Conservation (phyloP, 2,113 vertebrate genomes). For the Daboia siamensis region DNA sequence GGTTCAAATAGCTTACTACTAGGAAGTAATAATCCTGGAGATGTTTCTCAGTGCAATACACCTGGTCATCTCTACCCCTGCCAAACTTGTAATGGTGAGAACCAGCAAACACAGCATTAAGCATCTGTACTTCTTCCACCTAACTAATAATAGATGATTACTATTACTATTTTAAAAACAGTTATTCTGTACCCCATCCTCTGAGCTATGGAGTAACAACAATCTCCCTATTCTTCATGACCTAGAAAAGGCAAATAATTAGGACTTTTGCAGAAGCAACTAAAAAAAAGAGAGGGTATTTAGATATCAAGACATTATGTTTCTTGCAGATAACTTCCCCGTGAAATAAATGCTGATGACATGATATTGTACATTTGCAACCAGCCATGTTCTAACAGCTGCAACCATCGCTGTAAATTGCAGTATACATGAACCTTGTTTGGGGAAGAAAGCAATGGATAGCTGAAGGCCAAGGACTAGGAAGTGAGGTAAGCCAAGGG, state of each 20-base stretch:
- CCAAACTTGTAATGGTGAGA: not conserved
- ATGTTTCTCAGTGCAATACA: not conserved
- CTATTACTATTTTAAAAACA: not conserved
- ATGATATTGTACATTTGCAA: not conserved
- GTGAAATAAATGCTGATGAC: not conserved
- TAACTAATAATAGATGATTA: not conserved
- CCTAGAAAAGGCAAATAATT: not conserved
- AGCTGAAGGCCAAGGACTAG: not conserved
- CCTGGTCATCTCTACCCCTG: not conserved
- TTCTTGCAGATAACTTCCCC: not conserved
- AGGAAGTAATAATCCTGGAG: not conserved
- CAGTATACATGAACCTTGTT: not conserved
- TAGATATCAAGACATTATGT: not conserved
- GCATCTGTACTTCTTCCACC: not conserved
- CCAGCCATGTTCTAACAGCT: not conserved
- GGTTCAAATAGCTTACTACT: not conserved
- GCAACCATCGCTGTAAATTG: not conserved
- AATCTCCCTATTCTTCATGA: not conserved
- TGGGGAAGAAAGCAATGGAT: not conserved
- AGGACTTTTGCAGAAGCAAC: not conserved
- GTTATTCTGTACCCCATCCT: not conserved
- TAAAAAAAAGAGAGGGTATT: not conserved
- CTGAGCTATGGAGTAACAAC: not conserved
- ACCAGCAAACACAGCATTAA: not conserved
- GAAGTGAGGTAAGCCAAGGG: not conserved